Evolutionary conservation across 2,888 invertebrate genomes (phyloP).

Genomic region (Sinelater perroti): DNA sequence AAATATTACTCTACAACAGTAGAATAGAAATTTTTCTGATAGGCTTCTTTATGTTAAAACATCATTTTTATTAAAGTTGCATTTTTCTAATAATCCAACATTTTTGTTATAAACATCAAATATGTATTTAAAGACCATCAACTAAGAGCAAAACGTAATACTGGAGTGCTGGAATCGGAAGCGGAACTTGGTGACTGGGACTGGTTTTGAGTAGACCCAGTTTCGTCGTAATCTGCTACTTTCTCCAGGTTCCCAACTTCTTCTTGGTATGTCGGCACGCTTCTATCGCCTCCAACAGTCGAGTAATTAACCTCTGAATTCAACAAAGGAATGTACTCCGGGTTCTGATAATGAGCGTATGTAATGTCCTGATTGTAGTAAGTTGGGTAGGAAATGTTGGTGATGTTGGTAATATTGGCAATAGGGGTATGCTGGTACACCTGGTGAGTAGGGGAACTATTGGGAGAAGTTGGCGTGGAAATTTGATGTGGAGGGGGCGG

Average conservation of each 20-base stretch:
- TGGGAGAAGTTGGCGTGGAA: conserved; percentile 55
- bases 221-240: conserved; percentile 48
- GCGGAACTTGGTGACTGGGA: conserved; percentile 51
- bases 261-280: conserved; percentile 49
- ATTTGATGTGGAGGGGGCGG: conserved; percentile 59
- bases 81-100: not conserved
- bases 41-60: not conserved
- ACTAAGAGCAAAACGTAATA: conserved; percentile 32
- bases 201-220: conserved; percentile 42
- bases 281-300: conserved; percentile 43
- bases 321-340: conserved; percentile 55
- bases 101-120: too few relatives aligned
- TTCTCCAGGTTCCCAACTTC: conserved; percentile 48
- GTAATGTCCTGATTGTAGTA: conserved; percentile 56
- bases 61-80: not conserved
- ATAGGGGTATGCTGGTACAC: conserved; percentile 57
- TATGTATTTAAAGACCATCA: conserved; percentile 19
- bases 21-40: too few relatives aligned
- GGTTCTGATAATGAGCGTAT: conserved; percentile 55
- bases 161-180: conserved; percentile 48
- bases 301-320: conserved; percentile 51
- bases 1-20: too few relatives aligned
- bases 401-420: conserved; percentile 55
- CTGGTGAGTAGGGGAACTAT: conserved; percentile 58
- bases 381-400: conserved; percentile 54